Evolutionary conservation across 2,797 vertebrate genomes (phyloP), one percentile per base, ranked within the genome.

Genomic region (Microctenopoma steveboyesi): DNA sequence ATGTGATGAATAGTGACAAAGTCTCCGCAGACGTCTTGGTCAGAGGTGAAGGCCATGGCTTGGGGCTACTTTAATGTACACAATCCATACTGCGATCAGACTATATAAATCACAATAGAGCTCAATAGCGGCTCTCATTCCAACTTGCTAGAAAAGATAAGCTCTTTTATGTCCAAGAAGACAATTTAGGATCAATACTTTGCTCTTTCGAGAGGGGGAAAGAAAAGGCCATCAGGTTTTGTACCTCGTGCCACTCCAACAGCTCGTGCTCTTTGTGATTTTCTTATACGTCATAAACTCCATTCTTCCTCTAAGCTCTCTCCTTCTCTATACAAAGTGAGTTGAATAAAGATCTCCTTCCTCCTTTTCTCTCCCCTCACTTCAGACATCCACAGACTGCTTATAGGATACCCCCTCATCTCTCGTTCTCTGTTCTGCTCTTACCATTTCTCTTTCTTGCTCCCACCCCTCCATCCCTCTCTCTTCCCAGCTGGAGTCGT

Each of bases 401-500:
- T 45, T 49, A 56, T 65, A 61, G 37, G 54, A 25, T 42, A 30
- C 35, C 18, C 68, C 49, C 53, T 68, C 43, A 59, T 67, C 33
- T 64, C 45, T 62, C 42, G 67, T 51, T 74, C 56, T 67, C 69
- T 64, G 16, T 79, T 52, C 52, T 45, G 59, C 76, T 74, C 69
- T 55, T 54, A 57, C 57, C 28, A 47, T 76, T 51, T 57, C 64
- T 67, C 60, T 69, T 67, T 58, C 71, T 81, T 74, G 69, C 57
- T 69, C 60, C 59, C 74, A 49, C 49, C 63, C 82, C 72, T 82
- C 75, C 71, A 70, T 75, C 78, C 68, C 52, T 72, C 79, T 73
- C 64, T 79, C 68, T 76, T 78, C 88, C 48, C 91, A 90, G 91
- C 86, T 91, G 79, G 90, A 91, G 82, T 74, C 64, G 66, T 86